A percentile compares a stretch with the other conserved stretches of the same genome.
These are phyloP conservation scores for Stenoptilia bipunctidactyla DNA, from an alignment of 2,888 invertebrate species.

Conservation along the genomic window DNA sequence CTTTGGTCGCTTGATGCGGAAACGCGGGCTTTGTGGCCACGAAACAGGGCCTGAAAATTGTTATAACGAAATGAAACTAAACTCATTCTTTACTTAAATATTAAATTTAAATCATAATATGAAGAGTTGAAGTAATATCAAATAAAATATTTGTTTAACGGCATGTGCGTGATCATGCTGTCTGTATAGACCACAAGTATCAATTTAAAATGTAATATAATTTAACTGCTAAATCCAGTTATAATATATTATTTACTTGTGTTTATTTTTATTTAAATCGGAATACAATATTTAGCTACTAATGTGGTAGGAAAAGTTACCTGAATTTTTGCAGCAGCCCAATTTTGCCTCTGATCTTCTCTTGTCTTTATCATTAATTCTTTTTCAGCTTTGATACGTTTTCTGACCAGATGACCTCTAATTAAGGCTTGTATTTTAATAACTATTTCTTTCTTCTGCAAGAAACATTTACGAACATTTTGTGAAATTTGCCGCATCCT, in stretches of 20 bases:
- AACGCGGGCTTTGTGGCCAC: constrained; percentile 52
- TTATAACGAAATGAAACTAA: too few relatives aligned
- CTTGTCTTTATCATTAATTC: constrained; percentile 46
- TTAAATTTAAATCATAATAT: too few relatives aligned
- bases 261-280: too few relatives aligned
- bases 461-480: constrained; percentile 35
- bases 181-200: too few relatives aligned
- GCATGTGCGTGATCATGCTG: too few relatives aligned
- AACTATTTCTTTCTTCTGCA: constrained; percentile 34
- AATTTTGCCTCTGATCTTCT: constrained; percentile 42
- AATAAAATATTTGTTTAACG: too few relatives aligned
- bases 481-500: constrained; percentile 44
- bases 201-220: too few relatives aligned
- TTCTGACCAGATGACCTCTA: constrained; percentile 62
- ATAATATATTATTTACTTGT: too few relatives aligned
- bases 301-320: constrained; percentile 38
- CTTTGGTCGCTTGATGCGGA: constrained; percentile 24
- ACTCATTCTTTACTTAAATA: too few relatives aligned
- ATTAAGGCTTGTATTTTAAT: constrained; percentile 49
- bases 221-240: too few relatives aligned
- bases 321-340: constrained; percentile 76
- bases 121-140: too few relatives aligned
- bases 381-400: constrained; percentile 49
- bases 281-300: too few relatives aligned
- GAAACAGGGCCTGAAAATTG: constrained; percentile 53